phyloP scores from a whole-genome alignment of 2,113 vertebrate species.

The Poeciliopsis retropinna region DNA sequence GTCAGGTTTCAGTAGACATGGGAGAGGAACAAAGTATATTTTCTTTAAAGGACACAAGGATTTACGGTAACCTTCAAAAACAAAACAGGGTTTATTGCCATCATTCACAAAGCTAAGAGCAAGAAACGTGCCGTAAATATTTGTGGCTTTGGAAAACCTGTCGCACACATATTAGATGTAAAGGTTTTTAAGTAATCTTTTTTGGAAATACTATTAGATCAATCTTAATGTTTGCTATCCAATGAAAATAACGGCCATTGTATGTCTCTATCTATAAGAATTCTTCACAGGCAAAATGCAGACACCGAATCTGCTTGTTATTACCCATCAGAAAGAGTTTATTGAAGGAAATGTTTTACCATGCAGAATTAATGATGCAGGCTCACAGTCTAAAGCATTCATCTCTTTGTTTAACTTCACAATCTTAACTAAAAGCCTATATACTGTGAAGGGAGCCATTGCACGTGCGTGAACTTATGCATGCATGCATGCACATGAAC shows the following conservation, averaged over 20 bases:
- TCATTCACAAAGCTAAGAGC: neutral
- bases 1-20: neutral
- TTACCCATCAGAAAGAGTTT: slow-evolving; percentile 13
- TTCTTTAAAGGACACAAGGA: neutral
- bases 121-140: neutral
- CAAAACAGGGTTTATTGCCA: neutral
- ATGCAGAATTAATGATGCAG: slow-evolving; percentile 32
- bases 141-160: neutral
- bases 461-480: slow-evolving; percentile 40
- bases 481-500: slow-evolving; percentile 45
- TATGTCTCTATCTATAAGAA: neutral
- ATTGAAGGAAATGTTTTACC: slow-evolving; percentile 22
- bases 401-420: slow-evolving; percentile 39
- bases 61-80: neutral
- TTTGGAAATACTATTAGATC: neutral
- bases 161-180: neutral
- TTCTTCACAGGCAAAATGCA: neutral
- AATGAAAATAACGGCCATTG: neutral
- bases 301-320: slow-evolving; percentile 17
- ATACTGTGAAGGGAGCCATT: slow-evolving; percentile 32
- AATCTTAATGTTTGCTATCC: neutral
- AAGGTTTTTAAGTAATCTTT: neutral
- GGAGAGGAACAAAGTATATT: neutral
- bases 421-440: slow-evolving; percentile 30
- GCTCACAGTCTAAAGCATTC: slow-evolving; percentile 37